A percentile compares a stretch with the other conserved stretches of the same genome.
These are phyloP conservation scores for Tenebrio molitor DNA, from an alignment of 1,140 invertebrate genomes.

Conservation along the genomic window DNA sequence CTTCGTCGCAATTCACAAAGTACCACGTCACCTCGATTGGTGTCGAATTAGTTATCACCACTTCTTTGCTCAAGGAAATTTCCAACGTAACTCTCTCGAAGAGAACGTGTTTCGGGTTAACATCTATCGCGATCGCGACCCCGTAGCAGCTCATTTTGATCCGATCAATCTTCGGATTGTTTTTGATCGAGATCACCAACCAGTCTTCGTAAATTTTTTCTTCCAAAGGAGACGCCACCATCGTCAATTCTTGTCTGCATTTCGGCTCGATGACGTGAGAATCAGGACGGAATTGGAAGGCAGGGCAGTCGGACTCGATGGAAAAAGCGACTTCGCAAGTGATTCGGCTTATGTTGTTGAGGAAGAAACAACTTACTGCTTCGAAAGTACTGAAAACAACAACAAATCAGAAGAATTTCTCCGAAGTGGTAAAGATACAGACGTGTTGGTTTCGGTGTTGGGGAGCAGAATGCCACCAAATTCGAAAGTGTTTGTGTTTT, in stretches of 20 bases:
- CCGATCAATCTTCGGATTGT: constrained; percentile 59
- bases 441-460: neutral
- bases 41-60: constrained; percentile 55
- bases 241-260: constrained; percentile 39
- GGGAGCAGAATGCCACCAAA: constrained; percentile 55
- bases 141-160: constrained; percentile 47
- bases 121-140: constrained; percentile 52
- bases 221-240: constrained; percentile 49
- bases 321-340: neutral
- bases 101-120: constrained; percentile 52
- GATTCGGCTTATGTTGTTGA: neutral
- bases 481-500: constrained; percentile 55
- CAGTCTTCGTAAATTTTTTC: constrained; percentile 45
- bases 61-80: constrained; percentile 44
- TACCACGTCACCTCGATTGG: constrained; percentile 44
- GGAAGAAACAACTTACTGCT: neutral
- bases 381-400: constrained; percentile 4
- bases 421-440: neutral
- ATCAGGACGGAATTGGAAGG: constrained; percentile 41
- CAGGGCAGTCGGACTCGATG: constrained; percentile 6
- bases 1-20: constrained; percentile 36
- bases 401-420: too few species aligned
- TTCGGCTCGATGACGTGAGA: constrained; percentile 45
- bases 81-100: constrained; percentile 59
- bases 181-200: constrained; percentile 55